Percentiles rank a stretch among this genome's conserved stretches.
phyloP scores from a whole-genome alignment of 2,888 invertebrate species.

The Andricus curvator region DNA sequence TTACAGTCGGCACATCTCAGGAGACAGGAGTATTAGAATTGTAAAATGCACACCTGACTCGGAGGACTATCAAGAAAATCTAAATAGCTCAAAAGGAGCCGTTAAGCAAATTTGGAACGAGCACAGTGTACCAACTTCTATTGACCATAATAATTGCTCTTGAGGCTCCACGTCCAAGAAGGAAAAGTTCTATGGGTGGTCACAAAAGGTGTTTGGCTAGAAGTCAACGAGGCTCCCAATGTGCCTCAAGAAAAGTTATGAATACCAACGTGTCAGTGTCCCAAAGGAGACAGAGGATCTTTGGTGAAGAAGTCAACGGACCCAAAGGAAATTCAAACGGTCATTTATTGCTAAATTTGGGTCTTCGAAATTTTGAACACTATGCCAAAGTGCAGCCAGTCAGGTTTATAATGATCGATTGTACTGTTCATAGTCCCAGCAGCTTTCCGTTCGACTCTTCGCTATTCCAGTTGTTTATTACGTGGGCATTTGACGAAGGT shows the following conservation, averaged over 20 bases:
- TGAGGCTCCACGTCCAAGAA: not conserved
- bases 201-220: constrained; percentile 44
- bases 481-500: constrained; percentile 24
- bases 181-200: constrained; percentile 10
- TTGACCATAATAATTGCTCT: constrained; percentile 15
- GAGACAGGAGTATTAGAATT: not conserved
- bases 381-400: constrained; percentile 11
- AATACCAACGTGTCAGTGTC: constrained; percentile 8
- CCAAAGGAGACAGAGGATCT: constrained; percentile 5
- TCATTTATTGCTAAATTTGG: not conserved
- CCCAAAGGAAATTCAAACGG: not conserved
- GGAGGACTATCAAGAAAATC: not conserved
- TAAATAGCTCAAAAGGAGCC: constrained; percentile 1
- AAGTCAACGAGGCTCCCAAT: constrained; percentile 45
- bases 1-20: no score
- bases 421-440: not conserved
- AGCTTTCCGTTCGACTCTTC: not conserved
- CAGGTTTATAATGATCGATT: not conserved
- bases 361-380: not conserved
- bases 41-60: constrained; percentile 6
- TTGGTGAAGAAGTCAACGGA: constrained; percentile 15
- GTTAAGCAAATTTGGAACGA: constrained; percentile 5
- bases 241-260: not conserved
- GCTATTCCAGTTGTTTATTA: not conserved
- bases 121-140: constrained; percentile 2